Percentiles rank a stretch among this genome's conserved stretches.
Conservation (phyloP, 2,113 vertebrate species). For the Sceloporus undulatus region DNA sequence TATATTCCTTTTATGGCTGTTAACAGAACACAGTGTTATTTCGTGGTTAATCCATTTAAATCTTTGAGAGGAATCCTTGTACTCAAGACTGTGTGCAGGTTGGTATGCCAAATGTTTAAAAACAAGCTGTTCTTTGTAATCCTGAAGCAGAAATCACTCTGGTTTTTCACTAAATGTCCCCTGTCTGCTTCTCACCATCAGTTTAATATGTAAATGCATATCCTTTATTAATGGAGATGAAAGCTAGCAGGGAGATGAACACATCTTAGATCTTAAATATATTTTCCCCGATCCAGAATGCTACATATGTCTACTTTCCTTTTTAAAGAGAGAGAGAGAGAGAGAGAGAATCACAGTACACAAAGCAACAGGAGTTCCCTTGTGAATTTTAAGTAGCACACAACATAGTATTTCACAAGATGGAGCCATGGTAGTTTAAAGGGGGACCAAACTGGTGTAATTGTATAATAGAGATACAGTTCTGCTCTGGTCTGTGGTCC, state of each 20-base stretch:
- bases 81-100: not conserved
- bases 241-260: not conserved
- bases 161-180: slow-evolving; percentile 1
- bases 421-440: too few species aligned
- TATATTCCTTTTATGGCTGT: not conserved
- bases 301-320: not conserved
- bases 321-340: not conserved
- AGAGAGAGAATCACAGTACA: too few species aligned
- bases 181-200: too few species aligned
- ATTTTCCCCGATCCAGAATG: not conserved
- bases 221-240: not conserved
- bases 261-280: not conserved
- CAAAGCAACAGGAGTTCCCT: too few species aligned
- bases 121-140: slow-evolving; percentile 23
- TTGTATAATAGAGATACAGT: not conserved
- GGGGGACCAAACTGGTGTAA: too few species aligned
- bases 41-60: slow-evolving; percentile 9
- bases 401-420: too few species aligned
- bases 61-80: not conserved
- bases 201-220: not conserved
- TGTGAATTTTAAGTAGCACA: too few species aligned
- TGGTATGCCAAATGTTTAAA: slow-evolving; percentile 9
- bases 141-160: not conserved
- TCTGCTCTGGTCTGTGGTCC: not conserved
- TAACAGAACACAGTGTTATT: not conserved